phyloP scores from a whole-genome alignment of 1,140 invertebrate genomes.

The Neodiprion pinetum region DNA sequence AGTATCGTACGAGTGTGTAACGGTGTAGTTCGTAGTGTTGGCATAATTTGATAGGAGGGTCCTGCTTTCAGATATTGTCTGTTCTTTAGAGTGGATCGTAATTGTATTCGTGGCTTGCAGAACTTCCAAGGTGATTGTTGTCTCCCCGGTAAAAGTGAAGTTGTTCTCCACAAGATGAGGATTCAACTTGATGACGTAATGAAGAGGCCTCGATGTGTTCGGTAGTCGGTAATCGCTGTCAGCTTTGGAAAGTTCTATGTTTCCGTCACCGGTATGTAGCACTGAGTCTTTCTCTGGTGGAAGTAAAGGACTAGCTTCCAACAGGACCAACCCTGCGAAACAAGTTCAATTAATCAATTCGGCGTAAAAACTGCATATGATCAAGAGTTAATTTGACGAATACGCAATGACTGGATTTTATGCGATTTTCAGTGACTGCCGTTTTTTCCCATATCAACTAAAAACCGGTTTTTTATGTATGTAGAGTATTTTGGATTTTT shows the following conservation, averaged over 20 bases:
- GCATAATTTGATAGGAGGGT: slow-evolving; percentile 20
- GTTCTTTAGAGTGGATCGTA: slow-evolving; percentile 60
- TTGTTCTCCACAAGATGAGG: slow-evolving; percentile 65
- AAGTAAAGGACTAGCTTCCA: not conserved
- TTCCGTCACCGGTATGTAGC: not conserved
- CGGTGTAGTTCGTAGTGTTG: slow-evolving; percentile 40
- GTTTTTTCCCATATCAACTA: too few species aligned
- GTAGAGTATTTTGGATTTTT: too few species aligned
- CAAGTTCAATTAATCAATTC: not conserved
- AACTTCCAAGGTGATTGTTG: slow-evolving; percentile 64
- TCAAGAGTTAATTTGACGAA: too few species aligned
- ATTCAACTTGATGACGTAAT: slow-evolving; percentile 71
- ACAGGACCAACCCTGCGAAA: not conserved
- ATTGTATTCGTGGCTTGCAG: slow-evolving; percentile 54
- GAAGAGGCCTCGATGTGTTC: slow-evolving; percentile 63
- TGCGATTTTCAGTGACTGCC: too few species aligned
- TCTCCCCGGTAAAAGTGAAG: slow-evolving; percentile 64
- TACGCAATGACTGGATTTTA: too few species aligned
- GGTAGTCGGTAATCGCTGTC: slow-evolving; percentile 63
- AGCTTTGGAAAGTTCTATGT: not conserved
- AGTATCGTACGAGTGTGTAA: slow-evolving; percentile 28
- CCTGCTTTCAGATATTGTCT: slow-evolving; percentile 44
- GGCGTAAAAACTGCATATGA: too few species aligned
- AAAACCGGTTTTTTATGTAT: too few species aligned
- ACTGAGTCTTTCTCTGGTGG: not conserved